Base-by-base conservation (phyloP, 2,797 vertebrate species). In the Salmo trutta region DNA sequence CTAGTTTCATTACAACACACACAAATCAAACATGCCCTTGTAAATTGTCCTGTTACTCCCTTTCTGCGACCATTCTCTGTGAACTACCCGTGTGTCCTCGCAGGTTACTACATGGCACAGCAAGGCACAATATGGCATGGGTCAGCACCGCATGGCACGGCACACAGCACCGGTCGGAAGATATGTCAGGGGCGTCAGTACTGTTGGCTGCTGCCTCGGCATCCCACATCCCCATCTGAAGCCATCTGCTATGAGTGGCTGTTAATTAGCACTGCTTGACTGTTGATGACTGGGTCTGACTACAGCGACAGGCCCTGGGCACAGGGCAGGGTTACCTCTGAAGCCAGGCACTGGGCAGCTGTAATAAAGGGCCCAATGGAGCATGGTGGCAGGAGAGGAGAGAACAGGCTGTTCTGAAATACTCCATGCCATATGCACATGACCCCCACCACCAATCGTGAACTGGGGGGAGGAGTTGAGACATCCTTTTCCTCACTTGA, bases 231-330 rank as follows among this genome's bases (percentile, higher is more conserved):
- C 33, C 31, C 65, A 78, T 85, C 67, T 29, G 70, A 77, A 79
- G 77, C 66, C 33, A 33, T 75, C 74, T 51, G 76, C 83, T 87
- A 77, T 75, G 83, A 81, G 80, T 53, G 79, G 83, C 74, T 79
- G 83, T 86, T 88, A 90, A 90, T 90, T 88, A 86, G 83, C 78
- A 65, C 79, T 86, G 76, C 76, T 82, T 79, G 75, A 81, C 84
- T 79, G 67, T 75, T 80, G 80, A 85, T 87, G 88, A 85, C 82
- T 77, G 74, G 19, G 77, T 73, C 78, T 65, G 74, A 79, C 85
- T 81, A 79, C 47, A 68, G 79, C 36, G 78, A 79, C 36, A 2
- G 71, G 73, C 84, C 27, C 76, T 2, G 0, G 77, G 81, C 81
- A 73, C 65, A 51, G 70, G 65, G 71, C 29, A 16, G 69, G 62